Conservation (phyloP, 2,888 invertebrate species). For the Lamellibrachia satsuma region DNA sequence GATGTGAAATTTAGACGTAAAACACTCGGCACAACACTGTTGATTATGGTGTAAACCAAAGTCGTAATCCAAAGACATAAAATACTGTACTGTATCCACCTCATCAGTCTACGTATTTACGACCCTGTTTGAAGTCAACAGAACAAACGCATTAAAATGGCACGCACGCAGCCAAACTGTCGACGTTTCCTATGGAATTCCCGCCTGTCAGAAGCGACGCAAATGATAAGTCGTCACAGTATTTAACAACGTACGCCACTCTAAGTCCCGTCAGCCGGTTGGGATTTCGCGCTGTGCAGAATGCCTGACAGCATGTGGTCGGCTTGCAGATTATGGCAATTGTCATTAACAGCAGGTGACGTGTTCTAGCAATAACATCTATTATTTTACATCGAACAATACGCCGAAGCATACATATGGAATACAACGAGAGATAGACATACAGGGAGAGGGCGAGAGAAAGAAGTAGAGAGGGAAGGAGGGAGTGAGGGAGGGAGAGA, state of each 20-base stretch:
- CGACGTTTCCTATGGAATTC: not conserved
- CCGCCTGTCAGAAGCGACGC: not conserved
- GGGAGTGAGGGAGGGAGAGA: too few species aligned
- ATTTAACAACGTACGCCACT: not conserved
- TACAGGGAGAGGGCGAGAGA: not conserved
- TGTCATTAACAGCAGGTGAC: not conserved
- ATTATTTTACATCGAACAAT: not conserved
- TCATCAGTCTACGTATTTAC: not conserved
- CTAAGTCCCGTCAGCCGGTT: not conserved
- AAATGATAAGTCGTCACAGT: slow-evolving; percentile 3
- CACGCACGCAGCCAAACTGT: not conserved
- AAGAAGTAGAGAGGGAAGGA: too few species aligned
- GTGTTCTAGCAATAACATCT: not conserved
- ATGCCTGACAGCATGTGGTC: not conserved
- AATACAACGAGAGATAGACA: not conserved
- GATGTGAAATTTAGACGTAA: too few species aligned
- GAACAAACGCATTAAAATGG: not conserved
- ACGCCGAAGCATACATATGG: not conserved
- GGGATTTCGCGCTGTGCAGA: not conserved
- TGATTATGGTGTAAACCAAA: too few species aligned
- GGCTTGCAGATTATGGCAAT: not conserved
- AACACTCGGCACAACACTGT: too few species aligned
- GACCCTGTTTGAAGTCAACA: not conserved
- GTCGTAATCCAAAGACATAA: too few species aligned
- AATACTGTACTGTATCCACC: not conserved